These are phyloP conservation scores for Bubo bubo DNA, from an alignment of 2,113 vertebrate genomes.

Conservation along the genomic window DNA sequence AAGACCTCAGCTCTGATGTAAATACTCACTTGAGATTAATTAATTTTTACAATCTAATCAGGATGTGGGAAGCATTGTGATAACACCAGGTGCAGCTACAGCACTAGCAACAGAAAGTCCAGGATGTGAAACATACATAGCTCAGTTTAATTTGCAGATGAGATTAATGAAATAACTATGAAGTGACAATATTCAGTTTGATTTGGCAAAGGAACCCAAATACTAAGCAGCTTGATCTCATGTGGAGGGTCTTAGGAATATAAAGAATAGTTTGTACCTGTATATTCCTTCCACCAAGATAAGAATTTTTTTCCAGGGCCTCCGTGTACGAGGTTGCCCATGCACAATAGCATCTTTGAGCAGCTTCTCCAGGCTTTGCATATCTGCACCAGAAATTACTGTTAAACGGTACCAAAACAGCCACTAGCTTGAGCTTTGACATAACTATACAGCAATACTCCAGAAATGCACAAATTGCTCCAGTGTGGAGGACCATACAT, in stretches of 20 bases:
- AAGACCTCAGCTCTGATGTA: conserved; percentile 14
- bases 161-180: not conserved
- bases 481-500: not conserved
- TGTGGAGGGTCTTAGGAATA: conserved; percentile 4
- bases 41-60: not conserved
- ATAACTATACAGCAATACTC: conserved; percentile 23
- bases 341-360: conserved; percentile 94
- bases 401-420: conserved; percentile 63
- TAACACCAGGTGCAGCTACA: not conserved
- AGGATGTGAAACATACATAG: not conserved
- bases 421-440: conserved; percentile 26
- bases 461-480: not conserved
- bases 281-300: conserved; percentile 97
- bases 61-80: not conserved
- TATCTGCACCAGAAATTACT: conserved; percentile 81
- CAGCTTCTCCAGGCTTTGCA: conserved; percentile 97
- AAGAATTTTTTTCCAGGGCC: conserved; percentile 98
- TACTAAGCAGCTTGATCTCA: not conserved
- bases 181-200: not conserved
- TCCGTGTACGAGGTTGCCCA: conserved; percentile 92
- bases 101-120: conserved; percentile 7
- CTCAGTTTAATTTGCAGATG: not conserved
- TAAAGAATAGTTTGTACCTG: conserved; percentile 81
- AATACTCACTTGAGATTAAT: not conserved
- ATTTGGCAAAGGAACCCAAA: conserved; percentile 13